Evolutionary conservation across 64 coral and sea anemone species (phyloP).

Genomic region (Dendronephthya gigantea): DNA sequence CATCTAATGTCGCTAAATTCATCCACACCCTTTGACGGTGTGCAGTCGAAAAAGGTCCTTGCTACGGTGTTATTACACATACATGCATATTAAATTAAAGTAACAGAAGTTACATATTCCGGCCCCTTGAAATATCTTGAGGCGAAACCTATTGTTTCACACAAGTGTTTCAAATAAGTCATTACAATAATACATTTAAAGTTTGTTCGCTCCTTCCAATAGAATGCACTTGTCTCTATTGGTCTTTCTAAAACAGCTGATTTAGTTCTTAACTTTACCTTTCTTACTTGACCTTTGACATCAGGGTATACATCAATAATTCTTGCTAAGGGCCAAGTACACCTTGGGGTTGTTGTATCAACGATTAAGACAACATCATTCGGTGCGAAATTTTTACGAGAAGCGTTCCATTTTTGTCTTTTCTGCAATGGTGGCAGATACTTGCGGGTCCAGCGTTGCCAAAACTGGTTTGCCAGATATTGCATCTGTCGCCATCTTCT

Average conservation of each 20-base stretch:
- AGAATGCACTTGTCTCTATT: background rate
- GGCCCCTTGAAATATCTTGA: background rate
- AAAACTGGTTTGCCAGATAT: background rate
- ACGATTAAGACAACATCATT: background rate
- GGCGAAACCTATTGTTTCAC: background rate
- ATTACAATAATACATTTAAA: too few species aligned
- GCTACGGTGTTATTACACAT: background rate
- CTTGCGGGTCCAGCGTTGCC: background rate
- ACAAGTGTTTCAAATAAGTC: too few species aligned
- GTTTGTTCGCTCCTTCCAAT: too few species aligned
- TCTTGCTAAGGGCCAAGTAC: background rate
- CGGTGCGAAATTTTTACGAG: background rate
- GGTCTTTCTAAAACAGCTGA: background rate
- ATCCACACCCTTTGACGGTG: too few species aligned
- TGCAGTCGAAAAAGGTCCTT: background rate
- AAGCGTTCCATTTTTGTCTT: background rate
- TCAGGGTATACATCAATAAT: background rate
- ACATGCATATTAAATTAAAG: background rate
- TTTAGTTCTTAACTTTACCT: background rate
- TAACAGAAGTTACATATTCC: background rate
- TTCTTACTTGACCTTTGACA: background rate
- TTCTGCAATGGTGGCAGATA: background rate
- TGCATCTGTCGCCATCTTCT: background rate
- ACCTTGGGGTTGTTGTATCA: background rate
- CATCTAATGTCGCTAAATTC: too few species aligned